Conservation (phyloP, 1,140 invertebrate genomes). For the Brachionus sp. region DNA sequence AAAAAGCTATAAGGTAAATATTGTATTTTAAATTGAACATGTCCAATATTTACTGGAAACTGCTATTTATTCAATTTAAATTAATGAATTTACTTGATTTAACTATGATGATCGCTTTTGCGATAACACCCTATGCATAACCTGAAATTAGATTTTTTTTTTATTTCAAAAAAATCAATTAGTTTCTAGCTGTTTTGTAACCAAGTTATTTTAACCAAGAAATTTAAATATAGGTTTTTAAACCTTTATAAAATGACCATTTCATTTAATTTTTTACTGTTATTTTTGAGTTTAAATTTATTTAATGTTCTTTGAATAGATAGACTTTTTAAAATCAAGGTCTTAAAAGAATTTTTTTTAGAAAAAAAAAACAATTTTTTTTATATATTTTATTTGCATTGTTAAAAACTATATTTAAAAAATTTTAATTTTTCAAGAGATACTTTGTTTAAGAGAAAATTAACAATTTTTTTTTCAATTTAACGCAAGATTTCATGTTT, state of each 20-base stretch:
- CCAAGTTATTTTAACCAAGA: neutral
- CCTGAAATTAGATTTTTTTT: neutral
- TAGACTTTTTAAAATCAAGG: no score
- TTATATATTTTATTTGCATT: no score
- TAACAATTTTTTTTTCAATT: neutral
- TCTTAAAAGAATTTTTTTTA: no score
- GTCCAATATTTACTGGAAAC: neutral
- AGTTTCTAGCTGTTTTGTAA: neutral
- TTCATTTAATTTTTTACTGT: no score
- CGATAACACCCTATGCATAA: neutral
- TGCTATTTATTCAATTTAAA: neutral
- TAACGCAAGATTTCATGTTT: constrained; percentile 1
- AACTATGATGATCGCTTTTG: neutral
- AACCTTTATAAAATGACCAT: no score
- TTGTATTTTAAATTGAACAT: neutral
- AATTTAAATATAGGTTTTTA: neutral
- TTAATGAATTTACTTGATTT: neutral
- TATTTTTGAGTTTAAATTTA: no score
- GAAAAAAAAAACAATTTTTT: no score
- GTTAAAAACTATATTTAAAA: no score
- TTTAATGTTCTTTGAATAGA: no score
- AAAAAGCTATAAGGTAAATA: neutral
- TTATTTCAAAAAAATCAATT: neutral
- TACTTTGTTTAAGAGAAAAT: neutral
- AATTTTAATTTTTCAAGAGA: neutral